Percentiles rank a stretch among this genome's conserved stretches.
These are phyloP conservation scores for Gambusia yucatana DNA, from an alignment of 2,797 vertebrate genomes.

Conservation along the genomic window DNA sequence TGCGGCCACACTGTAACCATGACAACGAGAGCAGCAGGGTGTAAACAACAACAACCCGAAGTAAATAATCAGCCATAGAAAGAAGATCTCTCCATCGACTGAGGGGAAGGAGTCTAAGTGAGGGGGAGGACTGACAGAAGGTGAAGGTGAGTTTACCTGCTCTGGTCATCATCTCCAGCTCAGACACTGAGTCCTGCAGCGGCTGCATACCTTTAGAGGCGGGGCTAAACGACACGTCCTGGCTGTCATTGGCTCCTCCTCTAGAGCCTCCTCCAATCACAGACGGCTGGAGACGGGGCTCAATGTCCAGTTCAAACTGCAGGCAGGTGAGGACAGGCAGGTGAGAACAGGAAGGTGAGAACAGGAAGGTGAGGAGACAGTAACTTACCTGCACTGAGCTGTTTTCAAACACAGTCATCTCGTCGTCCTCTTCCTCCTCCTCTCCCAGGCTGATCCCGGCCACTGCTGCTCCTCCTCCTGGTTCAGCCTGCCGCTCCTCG, in stretches of 20 bases:
- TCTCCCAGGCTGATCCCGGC: conserved; percentile 83
- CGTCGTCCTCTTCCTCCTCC: conserved; percentile 91
- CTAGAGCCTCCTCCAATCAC: conserved; percentile 68
- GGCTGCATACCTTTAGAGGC: conserved; percentile 90
- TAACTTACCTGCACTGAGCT: conserved; percentile 89
- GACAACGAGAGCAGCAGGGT: not conserved
- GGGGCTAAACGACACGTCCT: conserved; percentile 90
- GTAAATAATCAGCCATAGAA: not conserved
- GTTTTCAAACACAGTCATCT: conserved; percentile 93
- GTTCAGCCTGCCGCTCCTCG: conserved; percentile 77
- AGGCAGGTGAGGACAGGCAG: not conserved
- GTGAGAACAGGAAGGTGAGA: not conserved
- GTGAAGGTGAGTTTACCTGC: conserved; percentile 81
- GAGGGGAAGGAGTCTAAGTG: not conserved
- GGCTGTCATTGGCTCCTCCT: conserved; percentile 84
- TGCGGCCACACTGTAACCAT: conserved; percentile 89
- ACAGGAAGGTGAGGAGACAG: not conserved
- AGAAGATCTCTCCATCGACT: not conserved
- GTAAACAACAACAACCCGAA: not conserved
- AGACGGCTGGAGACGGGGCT: conserved; percentile 89
- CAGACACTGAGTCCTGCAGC: conserved; percentile 84
- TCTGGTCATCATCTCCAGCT: conserved; percentile 90
- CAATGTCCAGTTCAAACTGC: conserved; percentile 95
- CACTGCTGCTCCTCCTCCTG: conserved; percentile 80
- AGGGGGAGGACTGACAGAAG: not conserved